Conservation (phyloP, 2,888 invertebrate species). For the Mylabris sibirica region DNA sequence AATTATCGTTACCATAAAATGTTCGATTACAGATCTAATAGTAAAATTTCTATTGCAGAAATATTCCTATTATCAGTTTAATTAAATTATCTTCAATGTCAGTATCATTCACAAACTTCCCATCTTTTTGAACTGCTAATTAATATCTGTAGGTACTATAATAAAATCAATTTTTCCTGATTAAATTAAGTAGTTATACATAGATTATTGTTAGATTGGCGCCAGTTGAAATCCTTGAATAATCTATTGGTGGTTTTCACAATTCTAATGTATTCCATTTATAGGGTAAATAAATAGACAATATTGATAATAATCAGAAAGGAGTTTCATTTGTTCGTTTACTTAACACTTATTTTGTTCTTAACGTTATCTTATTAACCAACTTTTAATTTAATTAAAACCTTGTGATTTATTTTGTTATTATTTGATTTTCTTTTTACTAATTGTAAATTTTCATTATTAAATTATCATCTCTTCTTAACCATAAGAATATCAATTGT, state of each 20-base stretch:
- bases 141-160: neutral
- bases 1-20: neutral
- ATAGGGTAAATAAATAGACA: neutral
- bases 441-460: too few relatives aligned
- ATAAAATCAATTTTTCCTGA: neutral
- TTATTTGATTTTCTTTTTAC: neutral
- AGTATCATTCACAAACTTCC: neutral
- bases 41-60: neutral
- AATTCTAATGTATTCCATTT: neutral
- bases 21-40: too few relatives aligned
- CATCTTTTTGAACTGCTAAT: neutral
- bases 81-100: neutral
- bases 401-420: too few relatives aligned
- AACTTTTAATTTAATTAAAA: too few relatives aligned
- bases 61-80: neutral
- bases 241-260: neutral
- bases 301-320: neutral
- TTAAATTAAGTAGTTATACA: too few relatives aligned
- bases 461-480: too few relatives aligned
- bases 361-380: too few relatives aligned
- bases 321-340: neutral
- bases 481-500: neutral
- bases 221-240: neutral
- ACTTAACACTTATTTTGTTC: neutral
- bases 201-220: neutral